Conservation (phyloP, 2,797 vertebrate genomes). For the Dromococcyx pavoninus region DNA sequence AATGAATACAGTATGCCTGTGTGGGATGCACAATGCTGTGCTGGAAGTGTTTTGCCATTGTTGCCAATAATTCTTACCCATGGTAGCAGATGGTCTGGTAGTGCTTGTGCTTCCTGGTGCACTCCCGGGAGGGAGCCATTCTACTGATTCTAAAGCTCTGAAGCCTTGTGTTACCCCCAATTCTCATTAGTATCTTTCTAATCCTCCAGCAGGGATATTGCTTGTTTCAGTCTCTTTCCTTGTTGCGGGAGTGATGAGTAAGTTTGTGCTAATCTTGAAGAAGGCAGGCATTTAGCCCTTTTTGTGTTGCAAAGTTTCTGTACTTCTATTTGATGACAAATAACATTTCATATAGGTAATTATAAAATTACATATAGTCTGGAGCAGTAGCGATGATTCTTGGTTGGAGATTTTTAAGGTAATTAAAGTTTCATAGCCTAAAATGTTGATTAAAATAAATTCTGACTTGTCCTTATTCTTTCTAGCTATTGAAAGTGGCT, state of each 20-base stretch:
- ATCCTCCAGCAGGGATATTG: neutral
- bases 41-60: neutral
- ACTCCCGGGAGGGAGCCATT: neutral
- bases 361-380: neutral
- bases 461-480: neutral
- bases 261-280: neutral
- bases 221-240: neutral
- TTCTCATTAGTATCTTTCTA: neutral
- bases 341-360: neutral
- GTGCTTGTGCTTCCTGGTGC: neutral
- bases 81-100: neutral
- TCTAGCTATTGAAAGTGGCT: neutral
- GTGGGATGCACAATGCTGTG: neutral
- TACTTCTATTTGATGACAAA: neutral
- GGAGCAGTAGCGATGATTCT: neutral
- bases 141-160: neutral
- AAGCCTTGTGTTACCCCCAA: neutral
- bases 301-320: neutral
- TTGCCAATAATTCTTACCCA: neutral
- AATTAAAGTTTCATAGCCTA: neutral
- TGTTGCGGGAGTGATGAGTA: neutral
- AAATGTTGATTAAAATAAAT: neutral
- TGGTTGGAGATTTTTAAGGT: neutral
- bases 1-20: neutral
- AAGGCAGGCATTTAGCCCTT: neutral